These are phyloP conservation scores for Engystomops pustulosus DNA, from an alignment of 2,113 vertebrate genomes.

Conservation along the genomic window DNA sequence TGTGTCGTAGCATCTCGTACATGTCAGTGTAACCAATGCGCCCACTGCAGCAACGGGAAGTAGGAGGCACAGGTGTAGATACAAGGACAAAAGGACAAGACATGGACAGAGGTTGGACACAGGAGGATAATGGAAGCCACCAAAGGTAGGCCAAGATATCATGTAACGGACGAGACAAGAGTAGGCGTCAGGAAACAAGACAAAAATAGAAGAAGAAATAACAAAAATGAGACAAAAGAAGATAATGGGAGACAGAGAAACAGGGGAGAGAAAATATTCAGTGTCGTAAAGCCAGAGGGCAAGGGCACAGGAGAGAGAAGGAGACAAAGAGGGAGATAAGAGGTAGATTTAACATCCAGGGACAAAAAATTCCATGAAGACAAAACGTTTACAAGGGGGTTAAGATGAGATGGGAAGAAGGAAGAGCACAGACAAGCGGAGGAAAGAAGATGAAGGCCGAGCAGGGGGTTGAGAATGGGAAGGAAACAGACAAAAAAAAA, in stretches of 20 bases:
- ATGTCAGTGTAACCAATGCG: conserved; percentile 99
- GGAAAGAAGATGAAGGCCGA: conserved; percentile 31
- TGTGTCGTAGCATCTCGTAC: conserved; percentile 99
- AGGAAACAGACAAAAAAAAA: conserved; percentile 54
- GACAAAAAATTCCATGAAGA: conserved; percentile 4
- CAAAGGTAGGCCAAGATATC: conserved; percentile 64
- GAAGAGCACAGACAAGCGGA: conserved; percentile 1
- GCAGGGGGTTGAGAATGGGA: conserved; percentile 44
- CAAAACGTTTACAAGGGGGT: background rate
- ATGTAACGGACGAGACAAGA: conserved; percentile 62
- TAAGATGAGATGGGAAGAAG: background rate
- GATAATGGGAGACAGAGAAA: too few relatives aligned
- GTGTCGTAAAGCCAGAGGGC: background rate
- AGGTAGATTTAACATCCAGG: conserved; percentile 31
- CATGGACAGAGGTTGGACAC: conserved; percentile 63
- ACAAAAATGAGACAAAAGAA: background rate
- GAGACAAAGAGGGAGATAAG: background rate
- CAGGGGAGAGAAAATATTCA: background rate
- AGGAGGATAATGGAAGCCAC: conserved; percentile 60
- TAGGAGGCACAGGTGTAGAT: conserved; percentile 64
- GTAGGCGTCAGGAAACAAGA: background rate
- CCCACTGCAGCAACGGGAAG: conserved; percentile 78
- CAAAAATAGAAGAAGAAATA: background rate
- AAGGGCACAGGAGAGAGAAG: background rate
- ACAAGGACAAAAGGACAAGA: conserved; percentile 56